These are phyloP conservation scores for Serinus canaria DNA, from an alignment of 2,113 vertebrate species.

Conservation along the genomic window DNA sequence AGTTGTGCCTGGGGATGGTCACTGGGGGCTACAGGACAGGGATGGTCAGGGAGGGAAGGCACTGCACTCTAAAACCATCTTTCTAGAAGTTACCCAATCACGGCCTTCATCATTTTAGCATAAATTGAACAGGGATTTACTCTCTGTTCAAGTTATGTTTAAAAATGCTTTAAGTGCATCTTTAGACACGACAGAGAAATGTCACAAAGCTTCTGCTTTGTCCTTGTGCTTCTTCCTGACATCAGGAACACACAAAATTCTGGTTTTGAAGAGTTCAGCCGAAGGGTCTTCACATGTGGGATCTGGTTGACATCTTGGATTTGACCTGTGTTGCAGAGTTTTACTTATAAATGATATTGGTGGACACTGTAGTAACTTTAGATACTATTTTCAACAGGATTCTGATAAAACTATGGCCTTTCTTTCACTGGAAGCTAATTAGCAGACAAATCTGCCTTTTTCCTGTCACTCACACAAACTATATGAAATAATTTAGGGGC, in stretches of 20 bases:
- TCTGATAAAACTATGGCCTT: not conserved
- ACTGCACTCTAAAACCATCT: not conserved
- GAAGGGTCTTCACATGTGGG: not conserved
- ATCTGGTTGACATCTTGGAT: not conserved
- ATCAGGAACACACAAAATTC: not conserved
- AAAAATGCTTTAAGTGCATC: not conserved
- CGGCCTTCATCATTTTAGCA: not conserved
- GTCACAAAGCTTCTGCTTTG: not conserved
- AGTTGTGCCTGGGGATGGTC: not conserved
- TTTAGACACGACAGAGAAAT: not conserved
- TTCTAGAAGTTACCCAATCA: not conserved
- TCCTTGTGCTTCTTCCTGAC: not conserved
- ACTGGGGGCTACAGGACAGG: accelerated
- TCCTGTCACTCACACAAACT: not conserved
- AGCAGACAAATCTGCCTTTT: not conserved
- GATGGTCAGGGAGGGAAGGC: not conserved
- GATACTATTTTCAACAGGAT: not conserved
- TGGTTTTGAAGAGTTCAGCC: not conserved
- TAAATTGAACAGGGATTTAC: not conserved
- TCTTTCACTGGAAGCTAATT: not conserved
- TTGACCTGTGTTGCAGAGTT: not conserved
- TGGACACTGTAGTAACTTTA: not conserved
- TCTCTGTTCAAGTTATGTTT: not conserved
- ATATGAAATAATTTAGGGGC: not conserved
- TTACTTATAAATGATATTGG: not conserved